Conservation (phyloP, 1,140 invertebrate genomes). For the Oryzaephilus surinamensis region DNA sequence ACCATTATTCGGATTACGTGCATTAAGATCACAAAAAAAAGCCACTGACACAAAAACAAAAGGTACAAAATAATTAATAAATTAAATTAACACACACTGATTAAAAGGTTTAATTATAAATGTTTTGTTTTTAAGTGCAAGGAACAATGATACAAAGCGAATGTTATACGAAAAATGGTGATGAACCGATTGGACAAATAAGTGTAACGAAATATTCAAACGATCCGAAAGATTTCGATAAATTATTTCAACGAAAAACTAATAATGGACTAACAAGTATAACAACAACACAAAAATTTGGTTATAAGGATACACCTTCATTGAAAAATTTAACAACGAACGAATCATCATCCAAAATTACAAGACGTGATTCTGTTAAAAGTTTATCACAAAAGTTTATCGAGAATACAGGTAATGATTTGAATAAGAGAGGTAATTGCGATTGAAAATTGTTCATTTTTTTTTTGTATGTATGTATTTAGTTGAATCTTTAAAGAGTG, state of each 20-base stretch:
- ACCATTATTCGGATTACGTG: neutral
- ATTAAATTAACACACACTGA: neutral
- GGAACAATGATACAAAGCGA: slow-evolving; percentile 53
- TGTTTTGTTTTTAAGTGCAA: slow-evolving; percentile 42
- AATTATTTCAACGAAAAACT: slow-evolving; percentile 17
- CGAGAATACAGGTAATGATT: slow-evolving; percentile 47
- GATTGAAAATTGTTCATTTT: too few species aligned
- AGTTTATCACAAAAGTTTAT: slow-evolving; percentile 64
- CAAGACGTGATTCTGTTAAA: slow-evolving; percentile 54
- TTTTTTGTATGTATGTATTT: slow-evolving; percentile 13
- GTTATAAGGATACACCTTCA: slow-evolving; percentile 33
- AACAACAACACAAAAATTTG: slow-evolving; percentile 38
- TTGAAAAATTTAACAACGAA: slow-evolving; percentile 17
- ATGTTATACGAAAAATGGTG: slow-evolving; percentile 53
- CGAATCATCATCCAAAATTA: slow-evolving; percentile 38
- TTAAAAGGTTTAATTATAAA: too few species aligned
- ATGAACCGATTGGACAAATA: slow-evolving; percentile 51
- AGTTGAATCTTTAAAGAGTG: slow-evolving; percentile 42
- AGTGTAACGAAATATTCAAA: slow-evolving; percentile 56
- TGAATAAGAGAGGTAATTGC: too few species aligned
- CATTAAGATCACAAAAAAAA: neutral
- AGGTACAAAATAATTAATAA: neutral
- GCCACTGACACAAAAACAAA: neutral
- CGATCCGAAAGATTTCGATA: slow-evolving; percentile 45
- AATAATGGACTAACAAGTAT: slow-evolving; percentile 25